Evolutionary conservation across 2,113 vertebrate genomes (phyloP).

Genomic region (Tachysurus fulvidraco): DNA sequence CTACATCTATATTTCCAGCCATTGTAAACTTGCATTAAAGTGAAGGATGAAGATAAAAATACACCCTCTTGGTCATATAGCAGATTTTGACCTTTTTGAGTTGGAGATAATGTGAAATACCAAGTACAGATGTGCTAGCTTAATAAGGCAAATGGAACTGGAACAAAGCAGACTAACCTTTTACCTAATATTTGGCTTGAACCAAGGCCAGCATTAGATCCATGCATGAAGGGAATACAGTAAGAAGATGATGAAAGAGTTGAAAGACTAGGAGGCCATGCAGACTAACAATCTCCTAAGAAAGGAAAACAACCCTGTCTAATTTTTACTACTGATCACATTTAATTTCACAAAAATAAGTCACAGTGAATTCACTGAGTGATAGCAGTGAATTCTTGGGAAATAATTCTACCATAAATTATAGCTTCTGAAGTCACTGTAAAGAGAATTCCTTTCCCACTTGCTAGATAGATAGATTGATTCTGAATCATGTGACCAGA

Average conservation of each 20-base stretch:
- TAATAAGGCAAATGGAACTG: constrained; percentile 68
- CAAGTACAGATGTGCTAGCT: constrained; percentile 59
- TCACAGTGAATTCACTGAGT: not conserved
- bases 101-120: too few relatives aligned
- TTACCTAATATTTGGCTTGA: constrained; percentile 67
- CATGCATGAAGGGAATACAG: constrained; percentile 38
- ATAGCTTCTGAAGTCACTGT: not conserved
- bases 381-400: not conserved
- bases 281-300: constrained; percentile 6
- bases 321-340: not conserved
- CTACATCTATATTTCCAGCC: not conserved
- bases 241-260: constrained; percentile 8
- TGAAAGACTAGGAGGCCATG: not conserved
- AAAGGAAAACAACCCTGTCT: not conserved
- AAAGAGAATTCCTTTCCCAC: too few relatives aligned
- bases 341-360: not conserved
- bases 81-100: constrained; percentile 45
- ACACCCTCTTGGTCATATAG: constrained; percentile 26
- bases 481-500: not conserved
- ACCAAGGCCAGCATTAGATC: constrained; percentile 46
- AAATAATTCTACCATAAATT: not conserved
- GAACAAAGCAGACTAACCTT: constrained; percentile 66
- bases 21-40: not conserved
- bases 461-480: not conserved
- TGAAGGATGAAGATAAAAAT: constrained; percentile 9